Conservation (phyloP, 2,888 invertebrate genomes). For the Pterobdella sp. region DNA sequence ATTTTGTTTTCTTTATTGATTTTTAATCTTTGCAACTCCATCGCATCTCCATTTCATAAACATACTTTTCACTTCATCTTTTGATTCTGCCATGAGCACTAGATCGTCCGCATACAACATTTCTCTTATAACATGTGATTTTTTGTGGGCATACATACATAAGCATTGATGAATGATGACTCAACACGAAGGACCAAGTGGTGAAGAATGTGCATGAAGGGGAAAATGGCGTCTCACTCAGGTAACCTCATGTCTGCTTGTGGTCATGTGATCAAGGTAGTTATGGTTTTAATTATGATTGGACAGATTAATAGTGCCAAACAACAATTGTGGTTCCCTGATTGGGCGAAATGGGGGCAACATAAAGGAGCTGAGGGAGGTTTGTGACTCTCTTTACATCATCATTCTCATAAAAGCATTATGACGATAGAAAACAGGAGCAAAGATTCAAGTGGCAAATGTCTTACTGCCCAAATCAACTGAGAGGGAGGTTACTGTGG, state of each 20-base stretch:
- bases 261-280: background rate
- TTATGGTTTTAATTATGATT: background rate
- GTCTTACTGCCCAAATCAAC: slow-evolving; percentile 99
- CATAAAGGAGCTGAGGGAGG: slow-evolving; percentile 33
- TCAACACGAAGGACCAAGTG: background rate
- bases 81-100: too few species aligned
- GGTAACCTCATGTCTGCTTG: too few species aligned
- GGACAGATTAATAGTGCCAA: slow-evolving; percentile 29
- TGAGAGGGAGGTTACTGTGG: slow-evolving; percentile 90
- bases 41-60: too few species aligned
- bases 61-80: too few species aligned
- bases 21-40: too few species aligned
- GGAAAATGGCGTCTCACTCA: background rate
- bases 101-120: too few species aligned
- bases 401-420: too few species aligned
- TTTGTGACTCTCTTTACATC: background rate
- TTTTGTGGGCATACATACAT: too few species aligned
- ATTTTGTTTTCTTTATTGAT: too few species aligned
- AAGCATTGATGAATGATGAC: too few species aligned
- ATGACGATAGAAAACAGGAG: slow-evolving; percentile 54
- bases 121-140: too few species aligned
- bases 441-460: slow-evolving; percentile 75
- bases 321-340: slow-evolving; percentile 32
- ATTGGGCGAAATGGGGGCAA: slow-evolving; percentile 32
- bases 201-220: background rate